Base-by-base conservation (phyloP, 2,888 invertebrate species). In the Hydriomena furcata region DNA sequence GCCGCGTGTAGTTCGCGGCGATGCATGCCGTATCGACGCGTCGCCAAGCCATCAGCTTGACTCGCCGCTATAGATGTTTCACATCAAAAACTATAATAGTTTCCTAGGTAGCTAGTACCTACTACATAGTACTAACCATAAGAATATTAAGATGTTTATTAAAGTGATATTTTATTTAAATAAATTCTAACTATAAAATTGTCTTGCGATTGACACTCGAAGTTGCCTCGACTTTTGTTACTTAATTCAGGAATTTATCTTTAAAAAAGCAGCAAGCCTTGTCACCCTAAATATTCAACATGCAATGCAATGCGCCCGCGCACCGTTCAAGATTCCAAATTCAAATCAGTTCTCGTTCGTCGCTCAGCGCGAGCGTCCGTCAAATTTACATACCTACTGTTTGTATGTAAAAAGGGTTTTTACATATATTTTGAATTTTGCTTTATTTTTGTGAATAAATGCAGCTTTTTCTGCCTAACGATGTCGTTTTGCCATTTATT, bases 331-430 rank as follows among this genome's bases (percentile, higher is more conserved):
- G 75, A 80, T 84, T 79, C 86, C 78, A 82, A 85, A 89, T 89
- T 88, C 87, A 89, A 89, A 88, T 88, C 87, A 85, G 82, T 86
- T 81, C 75, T 64, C 68, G 73, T 76, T 72, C 73, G 78, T 79
- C 71, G 62, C 61, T 74, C 68, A 78, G 66, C 71, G 69, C 65
- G 69, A 59, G 72, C 78, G 72, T 73, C 73, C 73, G 79, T 76
- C 79, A 72, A 58, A 88, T 89, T 86, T 84, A 83, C 88, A 87
- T 88, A n/a, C n/a, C n/a, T n/a, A 76, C 67, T 76, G 74, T 72
- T 74, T 76, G 77, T 79, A 81, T 81, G 80, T 78, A 73, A 60
- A 60, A 77, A 77, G 68, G 63, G 55, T 50, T 61, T 60, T 44
- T 44, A 47, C 47, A 47, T 47, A 35, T 34, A 3, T 36, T 35